These are phyloP conservation scores for Papilio elwesi DNA, from an alignment of 2,888 invertebrate genomes.

Conservation along the genomic window DNA sequence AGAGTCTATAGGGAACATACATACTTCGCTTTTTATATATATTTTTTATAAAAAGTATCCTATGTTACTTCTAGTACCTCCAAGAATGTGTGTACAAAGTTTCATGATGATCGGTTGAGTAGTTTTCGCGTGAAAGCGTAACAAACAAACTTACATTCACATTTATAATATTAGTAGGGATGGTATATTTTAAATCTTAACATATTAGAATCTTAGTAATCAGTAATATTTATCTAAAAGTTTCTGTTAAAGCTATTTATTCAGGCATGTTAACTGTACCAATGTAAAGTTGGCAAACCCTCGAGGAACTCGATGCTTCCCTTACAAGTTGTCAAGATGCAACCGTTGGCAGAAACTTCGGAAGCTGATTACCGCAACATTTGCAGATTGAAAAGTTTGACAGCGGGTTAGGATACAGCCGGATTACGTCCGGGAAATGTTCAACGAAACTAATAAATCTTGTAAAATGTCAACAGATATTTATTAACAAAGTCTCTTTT, in stretches of 20 bases:
- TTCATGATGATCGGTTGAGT: too few species aligned
- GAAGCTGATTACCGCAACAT: slow-evolving; percentile 24
- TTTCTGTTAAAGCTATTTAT: slow-evolving; percentile 2
- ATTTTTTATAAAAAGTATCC: too few species aligned
- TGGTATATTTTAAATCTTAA: too few species aligned
- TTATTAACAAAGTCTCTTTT: background rate
- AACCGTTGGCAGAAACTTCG: slow-evolving; percentile 13
- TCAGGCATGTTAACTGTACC: background rate
- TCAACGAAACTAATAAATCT: background rate
- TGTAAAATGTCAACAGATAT: slow-evolving; percentile 1
- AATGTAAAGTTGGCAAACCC: background rate
- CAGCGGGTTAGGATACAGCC: slow-evolving; percentile 5
- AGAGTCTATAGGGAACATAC: too few species aligned
- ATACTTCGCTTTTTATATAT: too few species aligned
- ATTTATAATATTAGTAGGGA: too few species aligned
- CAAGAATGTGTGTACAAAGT: too few species aligned
- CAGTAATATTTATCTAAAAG: background rate
- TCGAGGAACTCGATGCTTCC: slow-evolving; percentile 5
- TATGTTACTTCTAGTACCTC: too few species aligned
- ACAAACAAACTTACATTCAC: too few species aligned
- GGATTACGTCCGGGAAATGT: slow-evolving; percentile 3
- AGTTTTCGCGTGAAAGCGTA: too few species aligned
- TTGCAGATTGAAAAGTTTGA: slow-evolving; percentile 23
- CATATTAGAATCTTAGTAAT: background rate
- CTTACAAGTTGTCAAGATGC: slow-evolving; percentile 6